These are phyloP conservation scores for Vanessa tameamea DNA, from an alignment of 1,140 invertebrate species.

Conservation along the genomic window DNA sequence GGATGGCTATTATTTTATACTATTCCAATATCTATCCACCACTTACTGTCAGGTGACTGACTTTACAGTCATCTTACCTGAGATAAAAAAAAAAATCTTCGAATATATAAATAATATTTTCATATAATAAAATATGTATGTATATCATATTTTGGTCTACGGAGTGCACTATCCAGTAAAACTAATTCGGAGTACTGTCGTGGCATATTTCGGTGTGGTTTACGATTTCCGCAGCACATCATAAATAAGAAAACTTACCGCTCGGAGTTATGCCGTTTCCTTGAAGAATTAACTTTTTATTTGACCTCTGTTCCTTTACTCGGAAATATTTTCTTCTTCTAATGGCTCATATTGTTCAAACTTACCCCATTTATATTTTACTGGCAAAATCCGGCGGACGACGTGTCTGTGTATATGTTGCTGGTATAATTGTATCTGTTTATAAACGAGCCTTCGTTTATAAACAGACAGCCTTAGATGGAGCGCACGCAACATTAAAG, in stretches of 20 bases:
- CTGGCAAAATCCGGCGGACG: not conserved
- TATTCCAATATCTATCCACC: too few relatives aligned
- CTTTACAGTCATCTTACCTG: too few relatives aligned
- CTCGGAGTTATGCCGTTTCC: conserved; percentile 29
- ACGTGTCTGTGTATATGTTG: too few relatives aligned
- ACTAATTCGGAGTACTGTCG: conserved; percentile 17
- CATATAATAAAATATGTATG: too few relatives aligned
- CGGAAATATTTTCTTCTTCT: not conserved
- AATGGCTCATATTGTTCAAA: not conserved
- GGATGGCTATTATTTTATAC: too few relatives aligned
- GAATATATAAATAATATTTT: too few relatives aligned
- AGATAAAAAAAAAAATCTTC: too few relatives aligned
- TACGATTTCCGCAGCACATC: conserved; percentile 34
- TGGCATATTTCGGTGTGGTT: conserved; percentile 35
- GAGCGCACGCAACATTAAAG: too few relatives aligned
- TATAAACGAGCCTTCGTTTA: too few relatives aligned
- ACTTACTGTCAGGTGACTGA: too few relatives aligned
- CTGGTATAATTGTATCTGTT: too few relatives aligned
- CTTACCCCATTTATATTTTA: conserved; percentile 6
- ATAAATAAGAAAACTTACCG: conserved; percentile 32
- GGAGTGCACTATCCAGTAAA: conserved; percentile 10
- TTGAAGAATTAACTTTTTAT: conserved; percentile 31
- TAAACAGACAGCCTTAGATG: too few relatives aligned
- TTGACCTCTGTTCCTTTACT: conserved; percentile 8
- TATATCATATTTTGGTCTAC: not conserved